A percentile compares a stretch with the other conserved stretches of the same genome.
Conservation (phyloP, 2,888 invertebrate species). For the Nycteola revayana region DNA sequence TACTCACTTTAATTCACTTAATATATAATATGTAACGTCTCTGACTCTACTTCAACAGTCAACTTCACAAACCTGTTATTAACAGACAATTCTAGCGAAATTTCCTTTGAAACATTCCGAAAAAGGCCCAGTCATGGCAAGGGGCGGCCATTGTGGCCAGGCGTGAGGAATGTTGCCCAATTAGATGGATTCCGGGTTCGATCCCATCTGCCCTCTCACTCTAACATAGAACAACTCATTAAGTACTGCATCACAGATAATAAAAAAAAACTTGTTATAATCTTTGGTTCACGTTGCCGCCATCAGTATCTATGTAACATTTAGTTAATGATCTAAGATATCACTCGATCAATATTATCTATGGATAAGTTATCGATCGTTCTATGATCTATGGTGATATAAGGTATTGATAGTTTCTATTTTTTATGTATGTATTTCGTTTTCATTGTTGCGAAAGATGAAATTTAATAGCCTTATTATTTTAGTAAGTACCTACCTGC, state of each 20-base stretch:
- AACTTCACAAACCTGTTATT: not conserved
- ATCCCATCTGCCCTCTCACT: constrained; percentile 11
- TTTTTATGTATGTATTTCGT: too few relatives aligned
- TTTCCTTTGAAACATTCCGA: constrained; percentile 9
- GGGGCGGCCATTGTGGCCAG: constrained; percentile 19
- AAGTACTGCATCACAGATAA: constrained; percentile 26
- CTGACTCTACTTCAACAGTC: not conserved
- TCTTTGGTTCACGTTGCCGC: not conserved
- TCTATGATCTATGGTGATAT: constrained; percentile 6
- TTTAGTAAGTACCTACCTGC: too few relatives aligned
- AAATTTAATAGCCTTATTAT: too few relatives aligned
- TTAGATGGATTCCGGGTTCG: constrained; percentile 51
- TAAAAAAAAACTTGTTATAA: constrained; percentile 1
- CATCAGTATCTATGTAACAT: constrained; percentile 13
- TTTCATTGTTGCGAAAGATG: too few relatives aligned
- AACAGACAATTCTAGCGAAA: constrained; percentile 9
- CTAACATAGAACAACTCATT: constrained; percentile 31
- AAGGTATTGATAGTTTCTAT: too few relatives aligned
- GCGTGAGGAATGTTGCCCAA: constrained; percentile 64
- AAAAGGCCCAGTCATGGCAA: constrained; percentile 35
- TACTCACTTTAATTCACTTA: too few relatives aligned
- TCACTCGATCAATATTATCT: constrained; percentile 23
- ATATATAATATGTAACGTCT: not conserved
- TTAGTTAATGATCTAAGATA: constrained; percentile 30
- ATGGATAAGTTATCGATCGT: constrained; percentile 10